Evolutionary conservation across 2,888 invertebrate genomes (phyloP), one percentile per base, ranked within the genome.

Genomic region (Lingula anatina): DNA sequence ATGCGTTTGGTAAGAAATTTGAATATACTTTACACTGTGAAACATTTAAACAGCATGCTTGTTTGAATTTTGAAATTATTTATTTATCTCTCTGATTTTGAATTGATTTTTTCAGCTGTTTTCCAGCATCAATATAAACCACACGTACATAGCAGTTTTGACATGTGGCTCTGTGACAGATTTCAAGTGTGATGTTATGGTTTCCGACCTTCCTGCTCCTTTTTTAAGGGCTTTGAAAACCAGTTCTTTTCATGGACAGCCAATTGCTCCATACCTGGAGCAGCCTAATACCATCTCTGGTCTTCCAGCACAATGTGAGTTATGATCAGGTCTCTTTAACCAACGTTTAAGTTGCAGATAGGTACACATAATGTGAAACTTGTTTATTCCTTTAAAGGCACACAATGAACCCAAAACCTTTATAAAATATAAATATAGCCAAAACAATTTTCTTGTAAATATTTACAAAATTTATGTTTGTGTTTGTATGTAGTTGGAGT

Each of bases 271-370:
- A 12, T 66, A 62, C 43, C 55, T 73, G 20, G 70, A 68, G 53
- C 70, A 71, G 49, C 73, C 73, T 12, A 73, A 71, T 49, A 60
- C 68, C 44, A 41, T 70, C 24, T 59, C 65, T 21, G 70, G 70
- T 7, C 55, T 73, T 5, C 63, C 69, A 20, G 73, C 73, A 24
- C 70, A 71, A 52, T 57, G 73, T 71, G 52, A 65, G 63, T 57
- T 25, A 7, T 24, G n/a, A n/a, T n/a, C n/a, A n/a, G n/a, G n/a
- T n/a, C n/a, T n/a, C n/a, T n/a, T n/a, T n/a, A n/a, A n/a, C n/a
- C n/a, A n/a, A n/a, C n/a, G n/a, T n/a, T n/a, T n/a, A n/a, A n/a
- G n/a, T n/a, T n/a, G n/a, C n/a, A n/a, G n/a, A n/a, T n/a, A n/a
- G n/a, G n/a, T n/a, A n/a, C n/a, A n/a, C n/a, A n/a, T n/a, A n/a